phyloP scores from a whole-genome alignment of 2,797 vertebrate species.

The Enteromius anoplus region DNA sequence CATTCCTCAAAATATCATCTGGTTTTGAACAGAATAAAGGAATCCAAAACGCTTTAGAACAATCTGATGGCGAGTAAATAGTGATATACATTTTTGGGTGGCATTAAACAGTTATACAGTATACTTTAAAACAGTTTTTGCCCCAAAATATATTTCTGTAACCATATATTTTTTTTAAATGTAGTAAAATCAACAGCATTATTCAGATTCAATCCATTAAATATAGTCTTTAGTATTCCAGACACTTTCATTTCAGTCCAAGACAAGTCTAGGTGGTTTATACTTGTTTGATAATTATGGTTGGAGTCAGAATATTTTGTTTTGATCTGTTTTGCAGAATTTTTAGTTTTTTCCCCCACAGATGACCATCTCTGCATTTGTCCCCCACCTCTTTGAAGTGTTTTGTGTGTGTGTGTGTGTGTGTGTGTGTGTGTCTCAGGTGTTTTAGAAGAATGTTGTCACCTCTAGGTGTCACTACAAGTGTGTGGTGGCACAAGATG shows the following conservation, averaged over 20 bases:
- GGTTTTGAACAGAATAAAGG: not conserved
- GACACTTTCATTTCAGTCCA: not conserved
- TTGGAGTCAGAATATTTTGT: not conserved
- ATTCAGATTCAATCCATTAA: not conserved
- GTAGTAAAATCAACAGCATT: not conserved
- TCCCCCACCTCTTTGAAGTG: not conserved
- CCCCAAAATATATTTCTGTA: not conserved
- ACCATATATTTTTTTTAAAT: not conserved
- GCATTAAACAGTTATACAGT: not conserved
- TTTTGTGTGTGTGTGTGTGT: no score
- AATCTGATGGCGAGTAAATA: not conserved
- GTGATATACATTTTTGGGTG: not conserved
- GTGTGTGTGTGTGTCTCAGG: constrained; percentile 14
- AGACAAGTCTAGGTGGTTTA: not conserved
- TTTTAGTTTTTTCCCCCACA: not conserved
- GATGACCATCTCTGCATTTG: constrained; percentile 12
- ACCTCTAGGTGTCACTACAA: constrained; percentile 42
- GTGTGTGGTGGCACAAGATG: constrained; percentile 1
- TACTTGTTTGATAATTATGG: not conserved
- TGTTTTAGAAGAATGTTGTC: constrained; percentile 1
- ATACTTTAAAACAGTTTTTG: not conserved
- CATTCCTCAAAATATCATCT: not conserved
- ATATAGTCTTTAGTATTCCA: no score
- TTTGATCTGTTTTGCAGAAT: not conserved
- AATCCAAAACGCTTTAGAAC: not conserved